A percentile compares a stretch with the other conserved stretches of the same genome.
Conservation (phyloP, 2,797 vertebrate species). For the Sparus aurata region DNA sequence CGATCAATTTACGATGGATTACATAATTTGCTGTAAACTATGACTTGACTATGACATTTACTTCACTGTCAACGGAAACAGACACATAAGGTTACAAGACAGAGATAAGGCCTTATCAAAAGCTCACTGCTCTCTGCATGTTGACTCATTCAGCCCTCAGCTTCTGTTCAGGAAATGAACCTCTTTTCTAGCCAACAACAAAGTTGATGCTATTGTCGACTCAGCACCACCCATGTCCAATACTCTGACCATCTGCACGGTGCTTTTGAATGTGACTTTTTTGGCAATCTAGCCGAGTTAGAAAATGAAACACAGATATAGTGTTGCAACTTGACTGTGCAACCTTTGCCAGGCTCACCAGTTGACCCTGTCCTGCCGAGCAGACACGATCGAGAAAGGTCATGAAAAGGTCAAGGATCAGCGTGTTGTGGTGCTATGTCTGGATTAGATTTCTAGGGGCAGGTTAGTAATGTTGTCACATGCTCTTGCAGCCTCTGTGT, state of each 20-base stretch:
- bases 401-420: constrained; percentile 79
- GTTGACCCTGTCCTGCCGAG: constrained; percentile 46
- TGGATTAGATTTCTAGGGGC: constrained; percentile 77
- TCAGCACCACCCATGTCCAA: background rate
- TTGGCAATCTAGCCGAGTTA: background rate
- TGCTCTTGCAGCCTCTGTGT: constrained; percentile 43
- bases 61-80: background rate
- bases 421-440: constrained; percentile 48
- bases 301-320: constrained; percentile 1
- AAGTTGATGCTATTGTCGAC: background rate
- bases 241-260: accelerated
- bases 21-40: background rate
- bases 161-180: constrained; percentile 38
- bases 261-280: background rate
- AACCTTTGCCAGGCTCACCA: constrained; percentile 46
- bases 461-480: constrained; percentile 71
- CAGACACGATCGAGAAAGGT: constrained; percentile 69
- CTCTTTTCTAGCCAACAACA: background rate
- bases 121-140: background rate
- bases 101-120: background rate
- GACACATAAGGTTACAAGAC: background rate
- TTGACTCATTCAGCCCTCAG: background rate
- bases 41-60: background rate
- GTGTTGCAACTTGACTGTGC: constrained; percentile 9
- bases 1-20: background rate